Base-by-base conservation (phyloP, 2,797 vertebrate species). In the Morus bassanus region DNA sequence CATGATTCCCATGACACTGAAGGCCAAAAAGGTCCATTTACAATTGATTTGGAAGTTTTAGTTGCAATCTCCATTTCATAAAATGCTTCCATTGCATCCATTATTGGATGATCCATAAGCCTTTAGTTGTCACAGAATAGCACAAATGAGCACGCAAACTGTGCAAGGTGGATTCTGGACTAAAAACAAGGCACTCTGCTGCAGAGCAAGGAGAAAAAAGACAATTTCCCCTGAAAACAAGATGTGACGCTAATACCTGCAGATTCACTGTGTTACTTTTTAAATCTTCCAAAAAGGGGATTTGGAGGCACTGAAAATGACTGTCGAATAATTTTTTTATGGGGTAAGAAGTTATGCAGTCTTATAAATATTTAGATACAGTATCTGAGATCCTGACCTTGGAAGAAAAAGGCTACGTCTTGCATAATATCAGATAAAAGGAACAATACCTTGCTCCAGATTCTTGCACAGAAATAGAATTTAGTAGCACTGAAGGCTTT, bases 21-120 rank as follows among this genome's bases (percentile, higher is more conserved):
- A 51, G 81, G 90, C 93, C 93, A 94, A n/a, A 92, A 95, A 96
- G 81, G 86, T 90, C 81, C 75, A 72, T 65, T 91, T 77, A 45
- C 4, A 13, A 94, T 85, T 85, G 78, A 92, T 87, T 69, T 68
- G 75, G 61, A 77, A 83, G 57, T 94, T 95, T 90, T 28, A 80
- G 11, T 23, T 74, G 80, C 53, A 88, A 83, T 87, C 68, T 87
- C 75, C 28, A 14, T 94, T 95, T 95, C 86, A 87, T 64, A 94
- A 91, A 93, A 80, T 68, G 74, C 21, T 60, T 75, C 70, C 35
- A 51, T 1, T 91, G 80, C 51, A 77, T 76, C 75, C 45, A 30
- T 53, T 91, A 77, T 11, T 64, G 80, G 60, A 60, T 78, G 68
- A 68, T 46, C 75, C 69, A 72, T 85, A 95, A 96, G 80, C 81